Conservation (phyloP, 2,888 invertebrate species). For the Camptogramma bilineatum region DNA sequence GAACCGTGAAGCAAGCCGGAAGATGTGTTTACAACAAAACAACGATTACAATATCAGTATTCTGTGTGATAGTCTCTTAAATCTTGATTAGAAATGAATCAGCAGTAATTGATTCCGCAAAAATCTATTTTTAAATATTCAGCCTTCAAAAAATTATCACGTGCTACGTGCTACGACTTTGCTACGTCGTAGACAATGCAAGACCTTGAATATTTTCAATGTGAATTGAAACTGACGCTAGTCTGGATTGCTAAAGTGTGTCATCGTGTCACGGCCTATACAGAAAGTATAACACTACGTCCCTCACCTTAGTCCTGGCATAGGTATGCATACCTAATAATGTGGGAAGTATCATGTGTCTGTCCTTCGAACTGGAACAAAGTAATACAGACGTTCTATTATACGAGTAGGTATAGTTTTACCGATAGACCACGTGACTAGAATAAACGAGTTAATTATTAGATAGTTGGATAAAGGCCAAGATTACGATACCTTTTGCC, state of each 20-base stretch:
- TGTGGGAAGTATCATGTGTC: constrained; percentile 26
- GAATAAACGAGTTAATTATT: constrained; percentile 15
- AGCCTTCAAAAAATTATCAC: constrained; percentile 7
- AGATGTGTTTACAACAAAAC: no score
- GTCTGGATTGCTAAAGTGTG: constrained; percentile 25
- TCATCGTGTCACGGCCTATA: constrained; percentile 22
- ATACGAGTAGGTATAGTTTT: constrained; percentile 32
- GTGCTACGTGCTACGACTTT: no score
- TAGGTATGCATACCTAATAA: constrained; percentile 1
- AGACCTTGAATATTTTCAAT: constrained; percentile 18
- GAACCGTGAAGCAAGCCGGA: no score
- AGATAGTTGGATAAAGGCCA: constrained; percentile 14
- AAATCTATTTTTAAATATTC: background rate
- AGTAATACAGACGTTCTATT: constrained; percentile 22
- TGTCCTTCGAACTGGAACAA: constrained; percentile 34
- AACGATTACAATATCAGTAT: no score
- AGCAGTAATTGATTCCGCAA: no score
- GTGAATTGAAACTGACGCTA: constrained; percentile 7
- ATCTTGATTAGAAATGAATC: background rate
- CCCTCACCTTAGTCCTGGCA: constrained; percentile 16
- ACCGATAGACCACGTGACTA: constrained; percentile 19
- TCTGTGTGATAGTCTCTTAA: no score
- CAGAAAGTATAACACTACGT: background rate
- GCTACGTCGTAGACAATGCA: constrained; percentile 16
- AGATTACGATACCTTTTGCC: background rate